Conservation (phyloP, 2,888 invertebrate species). For the Idaea straminata region DNA sequence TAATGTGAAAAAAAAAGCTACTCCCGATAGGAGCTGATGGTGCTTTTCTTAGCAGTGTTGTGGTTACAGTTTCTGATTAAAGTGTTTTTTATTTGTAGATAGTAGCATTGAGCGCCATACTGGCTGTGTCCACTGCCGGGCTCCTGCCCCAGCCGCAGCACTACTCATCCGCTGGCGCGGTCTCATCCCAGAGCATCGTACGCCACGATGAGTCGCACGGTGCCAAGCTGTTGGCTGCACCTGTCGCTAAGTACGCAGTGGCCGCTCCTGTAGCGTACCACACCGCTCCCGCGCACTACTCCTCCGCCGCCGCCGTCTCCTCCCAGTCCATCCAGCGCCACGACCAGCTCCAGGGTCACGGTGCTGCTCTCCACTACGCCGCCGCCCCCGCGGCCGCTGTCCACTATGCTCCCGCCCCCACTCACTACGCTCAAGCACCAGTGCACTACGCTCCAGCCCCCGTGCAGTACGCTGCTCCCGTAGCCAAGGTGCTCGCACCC, state of each 20-base stretch:
- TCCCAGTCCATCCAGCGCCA: constrained; percentile 34
- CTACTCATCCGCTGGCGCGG: constrained; percentile 58
- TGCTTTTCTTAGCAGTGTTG: neutral
- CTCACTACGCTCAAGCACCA: constrained; percentile 29
- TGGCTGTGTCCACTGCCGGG: constrained; percentile 40
- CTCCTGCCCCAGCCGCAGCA: constrained; percentile 51
- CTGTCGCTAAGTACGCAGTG: constrained; percentile 28
- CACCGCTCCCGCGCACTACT: constrained; percentile 31
- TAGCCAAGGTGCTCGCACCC: constrained; percentile 43
- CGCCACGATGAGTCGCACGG: constrained; percentile 53
- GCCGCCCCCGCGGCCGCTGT: constrained; percentile 33
- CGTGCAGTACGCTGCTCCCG: constrained; percentile 40
- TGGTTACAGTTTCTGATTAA: neutral
- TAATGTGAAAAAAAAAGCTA: neutral
- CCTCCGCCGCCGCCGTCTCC: constrained; percentile 33
- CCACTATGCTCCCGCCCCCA: constrained; percentile 33
- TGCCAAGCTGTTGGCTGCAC: constrained; percentile 36
- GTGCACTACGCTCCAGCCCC: constrained; percentile 38
- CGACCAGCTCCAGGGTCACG: neutral
- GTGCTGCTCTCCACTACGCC: constrained; percentile 37
- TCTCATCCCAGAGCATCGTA: constrained; percentile 68
- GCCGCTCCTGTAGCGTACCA: constrained; percentile 42
- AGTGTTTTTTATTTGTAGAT: constrained; percentile 30
- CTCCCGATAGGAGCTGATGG: neutral
- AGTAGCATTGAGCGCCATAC: constrained; percentile 37